Evolutionary conservation across 2,113 vertebrate species (phyloP), one percentile per base, ranked within the genome.

Genomic region (Rhinogobius similis): DNA sequence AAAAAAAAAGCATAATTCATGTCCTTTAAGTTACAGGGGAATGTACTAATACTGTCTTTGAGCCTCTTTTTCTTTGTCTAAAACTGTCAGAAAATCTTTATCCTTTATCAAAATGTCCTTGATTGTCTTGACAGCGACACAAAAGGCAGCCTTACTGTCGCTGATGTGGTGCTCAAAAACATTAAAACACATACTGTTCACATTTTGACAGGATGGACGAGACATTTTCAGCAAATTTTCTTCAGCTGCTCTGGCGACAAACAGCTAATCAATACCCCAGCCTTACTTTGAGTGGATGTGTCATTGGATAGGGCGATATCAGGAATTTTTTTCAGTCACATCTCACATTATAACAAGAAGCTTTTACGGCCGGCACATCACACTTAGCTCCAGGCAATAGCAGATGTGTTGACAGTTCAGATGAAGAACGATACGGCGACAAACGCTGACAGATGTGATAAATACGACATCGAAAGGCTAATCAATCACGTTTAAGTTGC

Each of bases 371-470:
- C 5, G 32, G 3, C 27, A 68, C 73, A 68, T 75, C 65, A 75
- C 67, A 67, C 82, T 68, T 79, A 11, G 53, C 73, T 66, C 24
- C 43, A 55, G 65, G 43, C 46, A 11, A n/a, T 50, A 69, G 82
- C 72, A 82, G 78, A 83, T 68, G 68, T 73, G 70, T 70, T 78
- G 82, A 86, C 81, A 78, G 78, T 61, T 36, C 65, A 79, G 83
- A 88, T 84, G 82, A 88, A 80, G 69, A 85, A 87, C 21, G 75
- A 81, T 65, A 63, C 10, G n/a, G 56, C 62, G 75, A 82, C 81
- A 77, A 82, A 88, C 84, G 82, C 77, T 78, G 78, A 82, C 84
- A 88, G 79, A 83, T 81, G 80, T 82, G 85, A 87, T 82, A 78
- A 86, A 88, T 77, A 84, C 78, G 26, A 50, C 52, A 32, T 70